Evolutionary conservation across 92 coral and sea anemone genomes (phyloP), one percentile per base, ranked within the genome.

Genomic region (Paramuricea clavata): DNA sequence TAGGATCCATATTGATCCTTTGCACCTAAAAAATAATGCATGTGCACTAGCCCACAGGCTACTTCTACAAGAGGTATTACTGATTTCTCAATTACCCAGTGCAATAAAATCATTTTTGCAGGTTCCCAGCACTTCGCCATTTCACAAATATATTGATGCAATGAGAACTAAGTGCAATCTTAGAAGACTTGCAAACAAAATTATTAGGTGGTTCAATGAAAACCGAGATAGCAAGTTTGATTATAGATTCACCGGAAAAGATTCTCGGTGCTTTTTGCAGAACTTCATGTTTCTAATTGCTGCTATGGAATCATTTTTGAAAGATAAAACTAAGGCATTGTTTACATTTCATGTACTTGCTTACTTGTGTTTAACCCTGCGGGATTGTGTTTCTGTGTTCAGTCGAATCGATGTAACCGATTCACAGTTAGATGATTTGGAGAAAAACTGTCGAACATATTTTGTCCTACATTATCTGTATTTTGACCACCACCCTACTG

Each of bases 321-420:
- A 49, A 73, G 89, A 88, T 75, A 52, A 49, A 59, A 76, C 60
- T 7, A 88, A 83, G 77, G 83, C 82, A 67, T 43, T 69, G 22
- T 88, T 83, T 75, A 26, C 83, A 12, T 83, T 87, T 72, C 90
- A 87, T 49, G 90, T 81, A 21, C 69, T 87, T 81, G 86, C 90
- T 25, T 83, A 83, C 78, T 57, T 83, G 33, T 83, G 83, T 41
- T 35, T 83, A 11, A 87, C 82, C 69, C 50, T 88, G 42, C 73
- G 91, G 78, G 82, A 88, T 62, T 71, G 62, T 83, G 79, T 88
- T 44, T 73, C 83, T 43, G 23, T 88, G 49, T 83, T 75, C 78
- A 79, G 73, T 70, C 74, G 91, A 75, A 74, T 83, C 70, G 84
- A 76, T 6, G 62, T 47, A 11, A 49, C 82, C 26, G 82, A 76